phyloP scores from a whole-genome alignment of 2,797 vertebrate species.

The Acanthopagrus latus region DNA sequence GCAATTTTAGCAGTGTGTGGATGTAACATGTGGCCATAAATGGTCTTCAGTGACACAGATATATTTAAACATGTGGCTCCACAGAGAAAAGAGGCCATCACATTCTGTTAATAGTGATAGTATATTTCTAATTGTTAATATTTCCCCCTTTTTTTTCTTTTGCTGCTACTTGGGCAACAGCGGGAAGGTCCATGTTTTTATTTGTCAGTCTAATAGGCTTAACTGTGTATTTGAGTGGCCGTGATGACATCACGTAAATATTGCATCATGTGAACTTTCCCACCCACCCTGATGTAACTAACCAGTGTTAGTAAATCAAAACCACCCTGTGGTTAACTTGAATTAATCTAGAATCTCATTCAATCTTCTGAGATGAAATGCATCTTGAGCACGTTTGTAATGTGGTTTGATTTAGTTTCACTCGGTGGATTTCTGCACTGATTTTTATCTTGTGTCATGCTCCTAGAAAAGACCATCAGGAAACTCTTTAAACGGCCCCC shows the following conservation, averaged over 20 bases:
- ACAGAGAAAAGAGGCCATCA: too few species aligned
- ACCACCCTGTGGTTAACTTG: constrained; percentile 16
- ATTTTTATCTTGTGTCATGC: constrained; percentile 50
- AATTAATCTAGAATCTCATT: constrained; percentile 13
- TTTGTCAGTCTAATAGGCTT: neutral
- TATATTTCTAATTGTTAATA: too few species aligned
- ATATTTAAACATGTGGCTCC: too few species aligned
- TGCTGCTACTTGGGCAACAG: neutral
- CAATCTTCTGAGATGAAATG: constrained; percentile 1
- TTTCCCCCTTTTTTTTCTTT: too few species aligned
- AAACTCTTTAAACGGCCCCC: constrained; percentile 66
- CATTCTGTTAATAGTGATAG: too few species aligned
- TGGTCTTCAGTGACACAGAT: too few species aligned
- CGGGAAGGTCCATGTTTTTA: neutral
- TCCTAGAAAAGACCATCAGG: constrained; percentile 72
- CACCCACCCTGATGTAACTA: neutral
- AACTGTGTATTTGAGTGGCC: neutral
- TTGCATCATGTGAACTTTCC: constrained; percentile 8
- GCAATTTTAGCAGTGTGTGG: neutral
- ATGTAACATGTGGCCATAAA: neutral
- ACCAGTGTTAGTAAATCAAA: constrained; percentile 12
- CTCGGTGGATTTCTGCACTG: constrained; percentile 2
- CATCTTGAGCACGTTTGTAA: constrained; percentile 33
- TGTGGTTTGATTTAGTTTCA: constrained; percentile 41
- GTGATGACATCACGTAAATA: neutral